Evolutionary conservation across 2,888 invertebrate genomes (phyloP), one percentile per base, ranked within the genome.

Genomic region (Lithosia quadra): DNA sequence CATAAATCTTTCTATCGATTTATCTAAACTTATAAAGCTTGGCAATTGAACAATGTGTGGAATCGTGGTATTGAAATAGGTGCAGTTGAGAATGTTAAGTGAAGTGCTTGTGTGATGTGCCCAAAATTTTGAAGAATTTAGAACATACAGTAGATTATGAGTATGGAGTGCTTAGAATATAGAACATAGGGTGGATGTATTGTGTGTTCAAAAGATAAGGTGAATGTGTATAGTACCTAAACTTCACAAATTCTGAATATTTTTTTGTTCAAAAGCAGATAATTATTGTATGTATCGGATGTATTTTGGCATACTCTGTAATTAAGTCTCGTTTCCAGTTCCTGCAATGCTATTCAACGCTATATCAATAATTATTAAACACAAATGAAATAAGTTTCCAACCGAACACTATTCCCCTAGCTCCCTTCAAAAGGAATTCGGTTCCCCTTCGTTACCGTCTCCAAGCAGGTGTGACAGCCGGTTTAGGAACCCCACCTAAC

Each of bases 391-490:
- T 70, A 73, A 69, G 72, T 78, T 69, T 74, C 63, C 76, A 77
- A 68, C 71, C 67, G 63, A 71, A 71, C 73, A 81, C 74, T 75
- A 77, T 81, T 74, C 78, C 63, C 64, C 43, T 64, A 77, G 77
- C 79, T 82, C 84, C 83, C 84, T 80, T 80, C 73, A 72, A 70
- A 77, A 85, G 80, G 81, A 85, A 85, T 86, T 84, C 78, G 76
- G 83, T 83, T 84, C 88, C 86, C 81, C 82, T 75, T 69, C 63
- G 67, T 65, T 71, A 65, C 74, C 72, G 73, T 68, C 68, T 76
- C 77, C 69, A 76, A 87, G 89, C 91, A 91, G 91, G 92, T 92
- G 91, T 85, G 78, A 73, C 75, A 84, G 81, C 88, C 88, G 85
- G 88, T 87, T 88, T 77, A 81, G 78, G 82, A 79, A 85, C 83